Percentiles rank a stretch among this genome's conserved stretches.
phyloP scores from a whole-genome alignment of 2,797 vertebrate genomes.

The Cottoperca gobio region DNA sequence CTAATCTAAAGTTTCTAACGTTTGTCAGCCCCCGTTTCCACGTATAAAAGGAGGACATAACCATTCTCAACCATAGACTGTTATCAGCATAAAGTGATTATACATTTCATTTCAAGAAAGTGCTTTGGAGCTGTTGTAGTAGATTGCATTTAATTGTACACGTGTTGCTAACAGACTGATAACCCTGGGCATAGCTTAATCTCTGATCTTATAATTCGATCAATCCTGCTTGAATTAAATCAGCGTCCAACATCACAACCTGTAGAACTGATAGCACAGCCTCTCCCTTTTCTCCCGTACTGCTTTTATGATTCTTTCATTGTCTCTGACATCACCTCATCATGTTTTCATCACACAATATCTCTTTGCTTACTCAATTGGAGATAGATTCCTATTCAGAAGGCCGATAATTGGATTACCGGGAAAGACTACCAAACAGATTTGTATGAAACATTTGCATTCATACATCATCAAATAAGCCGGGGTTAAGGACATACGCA shows the following conservation, averaged over 20 bases:
- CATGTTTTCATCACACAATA: not conserved
- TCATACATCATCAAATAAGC: not conserved
- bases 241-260: not conserved
- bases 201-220: slow-evolving; percentile 22
- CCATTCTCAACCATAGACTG: not conserved
- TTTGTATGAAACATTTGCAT: not conserved
- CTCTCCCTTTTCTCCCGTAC: not conserved
- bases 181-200: not conserved
- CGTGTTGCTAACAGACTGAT: not conserved
- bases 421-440: not conserved
- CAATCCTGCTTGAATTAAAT: slow-evolving; percentile 12
- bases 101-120: not conserved
- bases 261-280: slow-evolving; percentile 2
- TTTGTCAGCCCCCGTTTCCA: not conserved
- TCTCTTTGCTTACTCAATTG: not conserved
- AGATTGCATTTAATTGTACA: slow-evolving; percentile 1
- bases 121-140: not conserved
- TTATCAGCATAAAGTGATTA: not conserved
- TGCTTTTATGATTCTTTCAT: slow-evolving; percentile 1
- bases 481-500: not conserved
- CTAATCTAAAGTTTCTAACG: slow-evolving; percentile 9
- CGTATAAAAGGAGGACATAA: not conserved
- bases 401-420: slow-evolving; percentile 4
- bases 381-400: not conserved
- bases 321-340: not conserved